phyloP scores from a whole-genome alignment of 2,113 vertebrate genomes.

The Tautogolabrus adspersus region DNA sequence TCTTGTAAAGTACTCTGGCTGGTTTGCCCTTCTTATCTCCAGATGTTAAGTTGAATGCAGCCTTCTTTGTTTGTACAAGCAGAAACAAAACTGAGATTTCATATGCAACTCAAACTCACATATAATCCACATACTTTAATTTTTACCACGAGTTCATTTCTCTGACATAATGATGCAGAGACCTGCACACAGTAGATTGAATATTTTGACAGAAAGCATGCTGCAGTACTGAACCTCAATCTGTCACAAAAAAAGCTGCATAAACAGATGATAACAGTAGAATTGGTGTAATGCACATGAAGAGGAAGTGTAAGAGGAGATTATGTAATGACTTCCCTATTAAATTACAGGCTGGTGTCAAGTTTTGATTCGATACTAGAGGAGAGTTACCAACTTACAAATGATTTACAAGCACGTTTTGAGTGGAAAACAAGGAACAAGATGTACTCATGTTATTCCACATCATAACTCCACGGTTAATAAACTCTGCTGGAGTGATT shows the following conservation, averaged over 20 bases:
- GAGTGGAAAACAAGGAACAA: not conserved
- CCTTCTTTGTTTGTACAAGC: too few relatives aligned
- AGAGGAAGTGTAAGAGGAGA: slow-evolving; percentile 8
- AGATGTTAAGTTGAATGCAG: not conserved
- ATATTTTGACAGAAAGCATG: not conserved
- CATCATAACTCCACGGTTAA: too few relatives aligned
- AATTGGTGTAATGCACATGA: not conserved
- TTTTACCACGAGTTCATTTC: not conserved
- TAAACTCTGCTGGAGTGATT: not conserved
- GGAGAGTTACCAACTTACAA: not conserved
- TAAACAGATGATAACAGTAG: not conserved
- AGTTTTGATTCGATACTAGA: not conserved
- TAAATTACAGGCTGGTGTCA: not conserved
- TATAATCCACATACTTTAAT: not conserved
- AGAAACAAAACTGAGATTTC: too few relatives aligned
- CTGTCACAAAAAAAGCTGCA: not conserved
- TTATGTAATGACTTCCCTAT: not conserved
- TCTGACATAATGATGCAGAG: not conserved
- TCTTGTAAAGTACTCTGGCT: too few relatives aligned
- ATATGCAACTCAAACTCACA: not conserved
- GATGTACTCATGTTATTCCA: slow-evolving; percentile 1
- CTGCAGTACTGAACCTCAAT: not conserved
- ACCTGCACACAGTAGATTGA: not conserved
- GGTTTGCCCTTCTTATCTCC: too few relatives aligned
- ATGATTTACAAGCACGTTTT: not conserved